Evolutionary conservation across 2,888 invertebrate species (phyloP), one percentile per base, ranked within the genome.

Genomic region (Terebella lapidaria): DNA sequence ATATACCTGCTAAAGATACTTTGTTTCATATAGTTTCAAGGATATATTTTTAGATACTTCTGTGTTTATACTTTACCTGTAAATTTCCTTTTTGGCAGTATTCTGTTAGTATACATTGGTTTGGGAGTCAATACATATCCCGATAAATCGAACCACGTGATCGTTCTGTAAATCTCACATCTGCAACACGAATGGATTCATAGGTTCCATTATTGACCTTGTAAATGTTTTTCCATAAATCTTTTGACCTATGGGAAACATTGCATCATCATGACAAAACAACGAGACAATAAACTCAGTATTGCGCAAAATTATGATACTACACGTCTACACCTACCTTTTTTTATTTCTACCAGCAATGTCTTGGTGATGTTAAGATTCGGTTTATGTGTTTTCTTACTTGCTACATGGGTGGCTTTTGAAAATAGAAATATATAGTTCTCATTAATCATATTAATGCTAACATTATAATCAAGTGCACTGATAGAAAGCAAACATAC

Each of bases 11-110:
- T n/a, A n/a, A n/a, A n/a, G n/a, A n/a, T n/a, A n/a, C n/a, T n/a
- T n/a, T n/a, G n/a, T n/a, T n/a, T n/a, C n/a, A n/a, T n/a, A n/a
- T n/a, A n/a, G n/a, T n/a, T n/a, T n/a, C n/a, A n/a, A n/a, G n/a
- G n/a, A n/a, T n/a, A n/a, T n/a, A n/a, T n/a, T n/a, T n/a, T n/a
- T n/a, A n/a, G n/a, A n/a, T n/a, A n/a, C n/a, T n/a, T n/a, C n/a
- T n/a, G n/a, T n/a, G n/a, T n/a, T n/a, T n/a, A n/a, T n/a, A n/a
- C n/a, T n/a, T n/a, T 35, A 69, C 69, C 74, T 82, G 81, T 53
- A 95, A 83, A 29, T 92, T 94, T 35, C 96, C 95, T 81, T 92
- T 92, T 1, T 92, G 93, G 74, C 96, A 97, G 80, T 96, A 97
- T 81, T 99, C 99, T 0, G 93, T 95, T 22, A 99, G 84, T 1